Percentiles rank a stretch among this genome's conserved stretches.
phyloP scores from a whole-genome alignment of 2,113 vertebrate genomes.

The Amazona guildingii region DNA sequence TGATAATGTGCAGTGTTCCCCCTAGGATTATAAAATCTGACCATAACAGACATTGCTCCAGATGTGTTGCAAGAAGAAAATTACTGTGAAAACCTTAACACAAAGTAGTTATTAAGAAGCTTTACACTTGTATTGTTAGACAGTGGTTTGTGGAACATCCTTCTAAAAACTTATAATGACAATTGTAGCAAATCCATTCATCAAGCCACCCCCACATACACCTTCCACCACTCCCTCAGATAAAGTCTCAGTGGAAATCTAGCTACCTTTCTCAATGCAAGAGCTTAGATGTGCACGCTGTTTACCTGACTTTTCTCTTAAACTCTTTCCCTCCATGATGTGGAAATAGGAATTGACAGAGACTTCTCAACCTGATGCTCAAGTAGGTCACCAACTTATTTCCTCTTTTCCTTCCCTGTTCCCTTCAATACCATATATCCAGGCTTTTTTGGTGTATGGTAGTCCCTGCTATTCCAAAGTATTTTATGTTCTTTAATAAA shows the following conservation, averaged over 20 bases:
- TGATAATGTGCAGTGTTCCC: constrained; percentile 60
- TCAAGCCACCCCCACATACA: not conserved
- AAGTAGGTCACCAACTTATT: not conserved
- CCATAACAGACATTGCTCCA: constrained; percentile 54
- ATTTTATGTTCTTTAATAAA: not conserved
- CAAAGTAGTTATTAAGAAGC: constrained; percentile 35
- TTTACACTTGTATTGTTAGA: constrained; percentile 2
- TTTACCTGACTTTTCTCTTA: not conserved
- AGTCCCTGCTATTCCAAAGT: not conserved
- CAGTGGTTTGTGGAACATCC: not conserved
- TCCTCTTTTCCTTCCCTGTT: not conserved
- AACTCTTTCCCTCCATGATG: not conserved
- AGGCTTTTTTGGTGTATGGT: not conserved
- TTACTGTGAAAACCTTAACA: constrained; percentile 49
- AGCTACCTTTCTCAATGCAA: not conserved
- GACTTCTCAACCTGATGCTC: not conserved
- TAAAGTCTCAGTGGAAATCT: not conserved
- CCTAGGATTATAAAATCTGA: constrained; percentile 63
- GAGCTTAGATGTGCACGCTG: not conserved
- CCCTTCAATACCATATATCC: not conserved
- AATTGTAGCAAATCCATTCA: not conserved
- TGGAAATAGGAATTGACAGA: not conserved
- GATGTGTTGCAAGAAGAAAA: constrained; percentile 55
- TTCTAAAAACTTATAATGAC: not conserved
- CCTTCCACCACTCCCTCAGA: not conserved